Conservation (phyloP, 2,888 invertebrate species). For the Nephrotoma appendiculata region DNA sequence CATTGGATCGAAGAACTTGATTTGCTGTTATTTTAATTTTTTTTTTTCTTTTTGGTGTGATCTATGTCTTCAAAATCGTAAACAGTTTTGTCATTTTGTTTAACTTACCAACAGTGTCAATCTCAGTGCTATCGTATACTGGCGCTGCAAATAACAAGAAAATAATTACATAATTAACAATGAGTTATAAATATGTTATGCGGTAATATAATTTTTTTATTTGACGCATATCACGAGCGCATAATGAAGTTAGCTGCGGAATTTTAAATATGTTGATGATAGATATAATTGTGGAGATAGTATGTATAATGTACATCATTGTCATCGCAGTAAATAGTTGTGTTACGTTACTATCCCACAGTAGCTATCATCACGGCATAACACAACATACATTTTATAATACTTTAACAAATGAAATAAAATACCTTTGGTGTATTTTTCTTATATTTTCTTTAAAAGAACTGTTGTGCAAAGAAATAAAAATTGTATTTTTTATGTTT, state of each 20-base stretch:
- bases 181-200: not conserved
- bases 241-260: not conserved
- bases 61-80: not conserved
- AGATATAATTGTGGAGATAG: not conserved
- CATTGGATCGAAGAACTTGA: not conserved
- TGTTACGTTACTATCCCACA: not conserved
- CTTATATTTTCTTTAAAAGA: not conserved
- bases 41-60: not conserved
- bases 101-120: constrained; percentile 17
- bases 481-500: not conserved
- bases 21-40: not conserved
- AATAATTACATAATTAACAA: constrained; percentile 6
- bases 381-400: not conserved
- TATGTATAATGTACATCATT: not conserved
- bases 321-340: not conserved
- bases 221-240: not conserved
- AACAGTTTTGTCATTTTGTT: not conserved
- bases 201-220: not conserved
- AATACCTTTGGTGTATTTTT: constrained; percentile 1
- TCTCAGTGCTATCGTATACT: constrained; percentile 43
- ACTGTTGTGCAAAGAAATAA: not conserved
- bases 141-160: constrained; percentile 45
- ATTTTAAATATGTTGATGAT: not conserved
- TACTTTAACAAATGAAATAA: not conserved
- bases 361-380: not conserved